Conservation (phyloP, 2,113 vertebrate species). For the Sinocyclocheilus grahami region DNA sequence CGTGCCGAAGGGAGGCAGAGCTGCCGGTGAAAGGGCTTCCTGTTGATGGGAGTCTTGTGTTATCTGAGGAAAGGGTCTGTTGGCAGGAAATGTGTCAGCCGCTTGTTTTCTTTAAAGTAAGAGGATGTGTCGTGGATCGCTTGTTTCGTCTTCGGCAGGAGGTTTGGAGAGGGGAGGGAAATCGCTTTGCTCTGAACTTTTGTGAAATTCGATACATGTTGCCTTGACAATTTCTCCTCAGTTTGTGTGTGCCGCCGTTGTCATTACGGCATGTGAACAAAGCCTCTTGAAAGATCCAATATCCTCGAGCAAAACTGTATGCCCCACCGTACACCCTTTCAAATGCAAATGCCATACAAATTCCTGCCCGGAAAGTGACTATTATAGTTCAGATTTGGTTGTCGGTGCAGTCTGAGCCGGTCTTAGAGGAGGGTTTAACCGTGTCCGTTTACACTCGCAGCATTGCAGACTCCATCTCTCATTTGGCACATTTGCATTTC, state of each 20-base stretch:
- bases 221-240: slow-evolving; percentile 38
- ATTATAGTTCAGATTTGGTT: slow-evolving; percentile 50
- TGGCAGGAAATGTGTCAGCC: slow-evolving; percentile 79
- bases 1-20: slow-evolving; percentile 23
- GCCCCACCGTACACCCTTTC: slow-evolving; percentile 45
- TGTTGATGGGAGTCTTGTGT: slow-evolving; percentile 64
- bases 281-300: slow-evolving; percentile 18
- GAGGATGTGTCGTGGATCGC: slow-evolving; percentile 74
- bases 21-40: slow-evolving; percentile 57
- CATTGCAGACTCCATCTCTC: background rate
- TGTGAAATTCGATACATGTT: slow-evolving; percentile 32
- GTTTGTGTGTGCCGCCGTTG: slow-evolving; percentile 6
- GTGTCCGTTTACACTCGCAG: slow-evolving; percentile 30
- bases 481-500: slow-evolving; percentile 40
- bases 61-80: slow-evolving; percentile 74
- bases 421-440: slow-evolving; percentile 28
- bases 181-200: slow-evolving; percentile 15
- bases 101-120: slow-evolving; percentile 77
- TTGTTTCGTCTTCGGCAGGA: slow-evolving; percentile 50
- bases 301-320: slow-evolving; percentile 30
- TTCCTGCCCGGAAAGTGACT: slow-evolving; percentile 39
- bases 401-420: slow-evolving; percentile 47
- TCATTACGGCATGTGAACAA: slow-evolving; percentile 5
- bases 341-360: slow-evolving; percentile 53
- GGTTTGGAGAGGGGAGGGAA: slow-evolving; percentile 17